A percentile compares a stretch with the other conserved stretches of the same genome.
Evolutionary conservation across 2,113 vertebrate species (phyloP).

Genomic region (Pycnonotus jocosus): DNA sequence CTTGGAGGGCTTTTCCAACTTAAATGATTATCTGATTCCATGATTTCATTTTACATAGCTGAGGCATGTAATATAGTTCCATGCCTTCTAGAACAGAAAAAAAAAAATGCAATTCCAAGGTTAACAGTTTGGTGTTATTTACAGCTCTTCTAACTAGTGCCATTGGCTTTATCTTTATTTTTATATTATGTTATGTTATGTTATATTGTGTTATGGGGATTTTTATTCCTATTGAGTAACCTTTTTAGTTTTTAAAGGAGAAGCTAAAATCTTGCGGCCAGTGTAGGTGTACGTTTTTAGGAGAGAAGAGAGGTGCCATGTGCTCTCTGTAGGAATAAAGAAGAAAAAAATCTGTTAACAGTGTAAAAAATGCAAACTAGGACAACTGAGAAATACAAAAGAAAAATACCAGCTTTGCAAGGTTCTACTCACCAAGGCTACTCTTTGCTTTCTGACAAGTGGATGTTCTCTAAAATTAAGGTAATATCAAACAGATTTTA

Average conservation of each 20-base stretch:
- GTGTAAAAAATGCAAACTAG: slow-evolving; percentile 21
- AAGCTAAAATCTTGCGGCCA: slow-evolving; percentile 32
- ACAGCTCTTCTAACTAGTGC: not conserved
- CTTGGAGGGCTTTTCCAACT: not conserved
- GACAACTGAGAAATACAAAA: slow-evolving; percentile 25
- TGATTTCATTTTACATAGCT: not conserved
- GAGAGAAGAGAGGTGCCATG: slow-evolving; percentile 53
- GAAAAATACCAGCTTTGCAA: not conserved
- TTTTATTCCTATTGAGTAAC: slow-evolving; percentile 52
- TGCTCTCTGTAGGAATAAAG: slow-evolving; percentile 65
- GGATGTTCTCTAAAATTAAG: not conserved
- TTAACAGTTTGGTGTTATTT: not conserved
- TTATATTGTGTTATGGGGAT: not conserved
- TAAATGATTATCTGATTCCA: not conserved
- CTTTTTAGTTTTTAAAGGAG: slow-evolving; percentile 58
- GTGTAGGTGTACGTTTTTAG: slow-evolving; percentile 38
- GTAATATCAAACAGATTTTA: not conserved
- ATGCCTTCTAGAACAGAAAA: not conserved
- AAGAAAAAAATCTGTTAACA: slow-evolving; percentile 63
- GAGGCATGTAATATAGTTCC: not conserved
- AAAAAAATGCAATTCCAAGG: not conserved
- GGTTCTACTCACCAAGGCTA: not conserved
- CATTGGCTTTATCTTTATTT: slow-evolving; percentile 5
- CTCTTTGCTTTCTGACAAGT: not conserved
- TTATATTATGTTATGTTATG: slow-evolving; percentile 2